phyloP scores from a whole-genome alignment of 2,113 vertebrate genomes.

The Suricata suricatta region DNA sequence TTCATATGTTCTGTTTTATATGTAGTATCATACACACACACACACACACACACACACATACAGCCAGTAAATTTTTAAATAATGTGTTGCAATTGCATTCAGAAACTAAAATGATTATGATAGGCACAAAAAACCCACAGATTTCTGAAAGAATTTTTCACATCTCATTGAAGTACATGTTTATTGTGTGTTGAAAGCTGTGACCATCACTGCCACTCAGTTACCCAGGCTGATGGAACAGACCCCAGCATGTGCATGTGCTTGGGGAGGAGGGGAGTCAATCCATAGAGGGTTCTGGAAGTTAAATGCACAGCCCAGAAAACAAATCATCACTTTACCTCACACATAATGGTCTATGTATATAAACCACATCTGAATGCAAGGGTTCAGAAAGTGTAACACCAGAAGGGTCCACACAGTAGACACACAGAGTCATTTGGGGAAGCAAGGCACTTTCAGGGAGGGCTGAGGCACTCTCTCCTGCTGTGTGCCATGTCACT shows the following conservation, averaged over 20 bases:
- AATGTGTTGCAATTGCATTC: neutral
- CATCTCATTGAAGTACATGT: no score
- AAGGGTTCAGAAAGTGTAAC: neutral
- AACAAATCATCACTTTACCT: neutral
- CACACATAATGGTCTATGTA: neutral
- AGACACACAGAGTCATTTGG: rapidly evolving
- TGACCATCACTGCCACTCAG: no score
- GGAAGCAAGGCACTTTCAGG: rapidly evolving
- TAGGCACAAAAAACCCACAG: neutral
- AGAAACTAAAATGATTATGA: neutral
- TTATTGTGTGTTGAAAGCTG: neutral
- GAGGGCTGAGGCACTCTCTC: rapidly evolving
- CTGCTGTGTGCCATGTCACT: rapidly evolving
- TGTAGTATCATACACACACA: no score
- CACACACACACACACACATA: no score
- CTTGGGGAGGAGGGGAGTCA: neutral
- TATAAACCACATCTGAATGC: no score
- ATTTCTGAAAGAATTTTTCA: neutral
- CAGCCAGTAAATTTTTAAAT: no score
- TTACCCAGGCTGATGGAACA: neutral
- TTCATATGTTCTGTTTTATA: no score
- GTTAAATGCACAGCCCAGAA: neutral
- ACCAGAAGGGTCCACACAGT: neutral
- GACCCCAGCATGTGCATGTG: neutral
- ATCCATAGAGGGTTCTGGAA: neutral